Percentiles rank a stretch among this genome's conserved stretches.
Conservation (phyloP, 2,113 vertebrate genomes). For the Semicossyphus pulcher region DNA sequence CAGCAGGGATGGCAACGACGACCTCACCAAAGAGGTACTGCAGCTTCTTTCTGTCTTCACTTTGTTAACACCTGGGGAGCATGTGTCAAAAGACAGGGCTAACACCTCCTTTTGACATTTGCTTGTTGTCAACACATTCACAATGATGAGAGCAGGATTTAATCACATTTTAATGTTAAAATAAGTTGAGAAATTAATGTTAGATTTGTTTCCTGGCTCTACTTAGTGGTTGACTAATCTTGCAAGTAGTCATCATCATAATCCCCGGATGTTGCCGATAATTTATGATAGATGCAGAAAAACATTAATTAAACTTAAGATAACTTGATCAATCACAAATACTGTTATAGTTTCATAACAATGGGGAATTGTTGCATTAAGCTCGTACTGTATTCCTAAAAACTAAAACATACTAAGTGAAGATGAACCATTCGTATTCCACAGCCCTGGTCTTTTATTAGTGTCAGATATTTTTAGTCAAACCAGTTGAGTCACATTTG, state of each 20-base stretch:
- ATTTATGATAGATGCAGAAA: background rate
- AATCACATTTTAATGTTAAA: background rate
- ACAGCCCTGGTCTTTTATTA: slow-evolving; percentile 21
- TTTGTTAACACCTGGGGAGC: background rate
- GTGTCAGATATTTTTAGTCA: slow-evolving; percentile 56
- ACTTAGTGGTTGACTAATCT: background rate
- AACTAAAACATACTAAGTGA: background rate
- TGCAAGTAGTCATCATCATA: background rate
- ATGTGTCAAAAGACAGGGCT: background rate
- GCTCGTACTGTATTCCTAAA: background rate
- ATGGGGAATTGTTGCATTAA: background rate
- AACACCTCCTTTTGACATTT: background rate
- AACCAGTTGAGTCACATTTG: slow-evolving; percentile 57
- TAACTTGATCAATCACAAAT: background rate
- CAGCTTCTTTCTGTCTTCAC: background rate
- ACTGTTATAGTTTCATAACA: background rate
- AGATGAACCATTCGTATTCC: background rate
- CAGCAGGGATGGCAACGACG: slow-evolving; percentile 80
- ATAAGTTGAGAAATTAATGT: background rate
- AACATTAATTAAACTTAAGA: background rate
- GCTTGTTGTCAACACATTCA: background rate
- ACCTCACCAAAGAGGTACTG: slow-evolving; percentile 97
- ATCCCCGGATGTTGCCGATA: background rate
- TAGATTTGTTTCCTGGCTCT: background rate
- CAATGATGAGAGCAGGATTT: background rate